Evolutionary conservation across 2,888 invertebrate species (phyloP), one percentile per base, ranked within the genome.

Genomic region (Nemotelus pantherinus): DNA sequence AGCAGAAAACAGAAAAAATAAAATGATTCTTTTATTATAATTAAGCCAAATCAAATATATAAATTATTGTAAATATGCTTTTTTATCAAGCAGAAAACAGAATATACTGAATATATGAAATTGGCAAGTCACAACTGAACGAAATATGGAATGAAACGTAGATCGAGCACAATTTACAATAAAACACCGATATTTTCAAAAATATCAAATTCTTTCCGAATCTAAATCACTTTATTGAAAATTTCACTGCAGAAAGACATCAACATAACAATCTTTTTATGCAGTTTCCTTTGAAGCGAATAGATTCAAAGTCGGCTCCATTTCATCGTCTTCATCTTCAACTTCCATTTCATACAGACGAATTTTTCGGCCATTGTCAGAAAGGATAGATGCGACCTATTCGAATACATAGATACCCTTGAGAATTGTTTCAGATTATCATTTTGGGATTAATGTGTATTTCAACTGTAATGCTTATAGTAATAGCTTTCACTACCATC

Each of bases 271-370:
- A 65, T 9, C 10, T n/a, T 45, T 25, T 25, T 55, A 70, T 25
- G 47, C 39, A 41, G 55, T 50, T 53, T 70, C 70, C 10, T 55
- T 50, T 10, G 70, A 41, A 39, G 57, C 47, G n/a, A 60, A 72
- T 45, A 72, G 6, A 70, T 85, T 84, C 77, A 86, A 84, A 2
- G 86, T 86, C 82, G 86, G 90, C 82, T 88, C 91, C 74, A 93
- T 93, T 55, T 94, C 94, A 77, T 96, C 96, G 80, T 97, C 97
- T 77, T 94, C 94, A 44, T 95, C 96, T 84, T 97, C 97, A 0
- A 93, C 94, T 88, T 97, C 97, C 92, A 96, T 96, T 86, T 97
- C 96, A 85, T 95, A 95, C 68, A 97, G 90, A 80, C 95, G 90
- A 63, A 97, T 93, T 85, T 95, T 94, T 78, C 94, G 91, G 76